Evolutionary conservation across 2,797 vertebrate genomes (phyloP), one percentile per base, ranked within the genome.

Genomic region (Podarcis lilfordi): DNA sequence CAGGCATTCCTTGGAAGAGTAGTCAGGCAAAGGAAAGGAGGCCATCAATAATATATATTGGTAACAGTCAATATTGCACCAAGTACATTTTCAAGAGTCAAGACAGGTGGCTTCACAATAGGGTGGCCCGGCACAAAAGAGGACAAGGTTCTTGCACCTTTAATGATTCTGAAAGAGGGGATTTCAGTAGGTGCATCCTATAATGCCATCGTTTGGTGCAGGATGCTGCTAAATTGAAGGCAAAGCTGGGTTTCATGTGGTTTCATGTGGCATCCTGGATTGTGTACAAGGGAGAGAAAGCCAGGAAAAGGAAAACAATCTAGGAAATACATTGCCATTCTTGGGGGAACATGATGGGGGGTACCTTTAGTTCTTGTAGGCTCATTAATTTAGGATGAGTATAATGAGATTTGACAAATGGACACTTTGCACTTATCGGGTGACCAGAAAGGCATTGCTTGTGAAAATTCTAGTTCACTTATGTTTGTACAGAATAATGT

Each of bases 1-100:
- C 81, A 71, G 6, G 74, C 35, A 59, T 87, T 64, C 61, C 0
- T 0, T 78, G 80, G 81, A 59, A n/a, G 3, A n/a, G 32, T 29
- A 50, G 5, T 74, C 27, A 32, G 45, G 32, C 35, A 17, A 43
- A 55, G 3, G 82, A 29, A 69, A 2, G 2, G 0, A 21, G 74
- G 3, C 27, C 17, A 35, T 23, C 37, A 50, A 0, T 2, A 15
- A 0, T 1, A 25, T 2, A 1, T 45, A 0, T 15, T 76, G 2
- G 27, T 55, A 50, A 43, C 13, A 55, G 50, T 23, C 17, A n/a
- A 32, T n/a, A 0, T 7, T 55, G 55, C 29, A 50, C 27, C 27
- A 84, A 74, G 50, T 80, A 45, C 0, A 64, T 82, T 40, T 0
- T 0, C 3, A 7, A n/a, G 2, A 37, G 59, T 13, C 19, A 37